Evolutionary conservation across 2,113 vertebrate species (phyloP), one percentile per base, ranked within the genome.

Genomic region (Alosa alosa): DNA sequence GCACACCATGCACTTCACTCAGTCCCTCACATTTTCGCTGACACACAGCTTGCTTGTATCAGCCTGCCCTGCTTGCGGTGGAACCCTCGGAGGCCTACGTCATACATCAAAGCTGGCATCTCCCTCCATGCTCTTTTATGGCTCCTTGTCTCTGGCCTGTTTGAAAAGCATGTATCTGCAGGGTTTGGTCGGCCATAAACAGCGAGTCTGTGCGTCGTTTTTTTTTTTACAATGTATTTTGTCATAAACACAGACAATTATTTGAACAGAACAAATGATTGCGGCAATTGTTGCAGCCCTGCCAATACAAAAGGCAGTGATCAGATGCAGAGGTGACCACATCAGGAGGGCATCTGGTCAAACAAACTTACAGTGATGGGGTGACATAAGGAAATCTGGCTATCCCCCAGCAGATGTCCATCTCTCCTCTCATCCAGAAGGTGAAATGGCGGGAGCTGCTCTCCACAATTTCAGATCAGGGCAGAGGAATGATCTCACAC

Each of bases 141-240:
- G 88, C 89, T 90, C 88, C 91, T 90, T 55, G 84, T 90, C 84
- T 89, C 90, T 93, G 91, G 94, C 93, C 91, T 94, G 93, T 95
- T 93, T 94, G 91, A 93, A 94, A 94, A 90, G 90, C 89, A 87
- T 91, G 90, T 92, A 93, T 94, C 92, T 91, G 92, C 90, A 92
- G 88, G 91, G 92, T 92, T 93, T 91, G 52, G 52, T 86, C 82
- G 89, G 86, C 88, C 90, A 83, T 93, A 94, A 94, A 95, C 92
- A 93, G 72, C 90, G 84, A 55, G 50, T 57, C 31, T 49, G 89
- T 91, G 89, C 93, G 89, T 92, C 92, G 88, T 92, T 86, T 84
- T 85, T 86, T 89, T 89, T 89, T 89, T 88, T 86, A 47, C 1
- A 22, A 72, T 81, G 46, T 60, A 57, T 39, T 10, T 52, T 39